Evolutionary conservation across 2,888 invertebrate genomes (phyloP).

Genomic region (Rosalia funebris): DNA sequence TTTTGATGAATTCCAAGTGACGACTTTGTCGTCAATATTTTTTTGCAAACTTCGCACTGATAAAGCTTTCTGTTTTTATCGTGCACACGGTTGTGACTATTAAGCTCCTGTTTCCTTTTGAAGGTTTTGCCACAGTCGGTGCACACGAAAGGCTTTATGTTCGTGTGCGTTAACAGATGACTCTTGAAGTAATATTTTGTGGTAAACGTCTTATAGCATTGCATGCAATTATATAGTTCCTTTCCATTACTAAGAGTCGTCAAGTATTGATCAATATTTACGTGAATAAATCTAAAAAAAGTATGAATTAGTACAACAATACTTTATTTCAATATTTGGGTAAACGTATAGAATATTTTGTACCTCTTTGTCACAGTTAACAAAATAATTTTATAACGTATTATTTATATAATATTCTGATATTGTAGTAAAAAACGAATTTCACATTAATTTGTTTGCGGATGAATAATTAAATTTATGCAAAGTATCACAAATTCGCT

Average conservation of each 20-base stretch:
- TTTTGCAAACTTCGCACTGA: conserved; percentile 68
- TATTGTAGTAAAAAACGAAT: too few relatives aligned
- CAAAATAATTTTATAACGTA: too few relatives aligned
- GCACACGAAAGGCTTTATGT: conserved; percentile 30
- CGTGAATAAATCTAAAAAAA: conserved; percentile 1
- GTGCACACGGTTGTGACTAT: conserved; percentile 36
- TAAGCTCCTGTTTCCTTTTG: conserved; percentile 39
- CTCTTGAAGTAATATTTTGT: conserved; percentile 64
- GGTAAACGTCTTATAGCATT: conserved; percentile 68
- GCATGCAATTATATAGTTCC: conserved; percentile 65
- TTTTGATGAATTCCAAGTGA: conserved; percentile 43
- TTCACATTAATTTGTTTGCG: too few relatives aligned
- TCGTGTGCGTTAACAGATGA: conserved; percentile 33
- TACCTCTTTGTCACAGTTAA: too few relatives aligned
- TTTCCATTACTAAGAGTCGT: conserved; percentile 59
- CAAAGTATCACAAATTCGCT: too few relatives aligned
- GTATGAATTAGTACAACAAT: not conserved
- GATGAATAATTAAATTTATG: too few relatives aligned
- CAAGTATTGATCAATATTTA: conserved; percentile 22
- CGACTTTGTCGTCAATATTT: conserved; percentile 62
- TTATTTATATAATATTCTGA: too few relatives aligned
- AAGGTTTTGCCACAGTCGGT: conserved; percentile 35
- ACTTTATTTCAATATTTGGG: not conserved
- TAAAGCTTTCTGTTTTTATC: conserved; percentile 42
- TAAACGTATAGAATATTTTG: too few relatives aligned